These are phyloP conservation scores for Urosaurus nigricauda DNA, from an alignment of 2,797 vertebrate species.

Conservation along the genomic window DNA sequence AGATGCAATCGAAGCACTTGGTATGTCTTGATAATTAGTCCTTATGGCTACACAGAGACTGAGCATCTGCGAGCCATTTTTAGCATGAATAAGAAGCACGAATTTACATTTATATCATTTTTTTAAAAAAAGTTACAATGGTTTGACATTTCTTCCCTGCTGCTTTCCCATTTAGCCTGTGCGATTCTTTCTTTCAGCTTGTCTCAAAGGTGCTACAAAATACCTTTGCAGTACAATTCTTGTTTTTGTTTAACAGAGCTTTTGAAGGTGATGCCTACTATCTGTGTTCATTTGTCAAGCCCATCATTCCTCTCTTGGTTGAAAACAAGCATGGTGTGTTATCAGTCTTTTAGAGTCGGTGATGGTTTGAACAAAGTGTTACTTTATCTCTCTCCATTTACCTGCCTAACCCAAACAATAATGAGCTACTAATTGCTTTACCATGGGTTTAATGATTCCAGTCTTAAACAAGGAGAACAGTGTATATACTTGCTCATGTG, in stretches of 20 bases:
- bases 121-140: no score
- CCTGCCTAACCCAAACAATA: constrained; percentile 57
- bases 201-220: no score
- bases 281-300: background rate
- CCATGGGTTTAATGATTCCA: constrained; percentile 61
- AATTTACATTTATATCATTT: no score
- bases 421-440: constrained; percentile 60
- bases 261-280: background rate
- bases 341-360: constrained; percentile 22
- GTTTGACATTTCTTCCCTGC: background rate
- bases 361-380: constrained; percentile 36
- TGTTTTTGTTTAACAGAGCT: constrained; percentile 16
- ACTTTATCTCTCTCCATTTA: constrained; percentile 59
- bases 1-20: no score
- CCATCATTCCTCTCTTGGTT: background rate
- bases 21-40: background rate
- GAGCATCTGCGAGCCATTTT: no score
- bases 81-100: no score
- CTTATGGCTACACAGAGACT: no score
- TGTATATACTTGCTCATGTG: constrained; percentile 5
- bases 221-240: background rate
- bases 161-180: background rate
- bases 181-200: background rate
- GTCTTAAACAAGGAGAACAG: constrained; percentile 52
- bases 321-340: constrained; percentile 29